Conservation (phyloP, 1,140 invertebrate genomes). For the Cotesia typhae region DNA sequence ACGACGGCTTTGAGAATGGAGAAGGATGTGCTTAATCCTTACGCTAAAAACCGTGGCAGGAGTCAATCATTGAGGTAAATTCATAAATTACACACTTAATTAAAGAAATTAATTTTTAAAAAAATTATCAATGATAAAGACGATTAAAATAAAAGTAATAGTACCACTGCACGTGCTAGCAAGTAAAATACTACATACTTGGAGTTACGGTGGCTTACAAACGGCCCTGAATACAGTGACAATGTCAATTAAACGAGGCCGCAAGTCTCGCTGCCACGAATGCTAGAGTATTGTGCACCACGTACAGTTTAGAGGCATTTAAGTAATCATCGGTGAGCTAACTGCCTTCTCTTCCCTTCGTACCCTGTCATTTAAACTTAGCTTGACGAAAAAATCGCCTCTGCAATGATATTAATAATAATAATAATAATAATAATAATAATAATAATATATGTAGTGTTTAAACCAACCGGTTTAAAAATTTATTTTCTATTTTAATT, state of each 20-base stretch:
- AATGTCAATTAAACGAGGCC: conserved; percentile 49
- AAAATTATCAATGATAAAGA: not conserved
- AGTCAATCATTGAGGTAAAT: conserved; percentile 32
- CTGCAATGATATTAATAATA: too few species aligned
- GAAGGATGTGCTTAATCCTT: conserved; percentile 30
- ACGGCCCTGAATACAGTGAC: conserved; percentile 44
- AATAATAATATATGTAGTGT: too few species aligned
- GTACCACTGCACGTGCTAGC: conserved; percentile 28
- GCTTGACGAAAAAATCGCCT: not conserved
- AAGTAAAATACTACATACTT: conserved; percentile 21
- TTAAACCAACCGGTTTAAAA: too few species aligned
- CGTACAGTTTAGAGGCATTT: conserved; percentile 38
- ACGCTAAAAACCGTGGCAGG: conserved; percentile 21
- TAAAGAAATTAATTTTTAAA: not conserved
- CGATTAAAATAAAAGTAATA: not conserved
- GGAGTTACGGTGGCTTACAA: conserved; percentile 26
- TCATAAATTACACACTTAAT: not conserved
- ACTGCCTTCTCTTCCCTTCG: conserved; percentile 1
- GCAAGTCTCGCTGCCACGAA: conserved; percentile 34
- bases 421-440: too few species aligned
- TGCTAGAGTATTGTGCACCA: conserved; percentile 27
- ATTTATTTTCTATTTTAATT: too few species aligned
- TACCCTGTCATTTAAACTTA: not conserved
- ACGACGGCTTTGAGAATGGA: conserved; percentile 28
- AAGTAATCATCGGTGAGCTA: conserved; percentile 34